Conservation (phyloP, 2,797 vertebrate genomes). For the Xiphorhynchus erythropygius region DNA sequence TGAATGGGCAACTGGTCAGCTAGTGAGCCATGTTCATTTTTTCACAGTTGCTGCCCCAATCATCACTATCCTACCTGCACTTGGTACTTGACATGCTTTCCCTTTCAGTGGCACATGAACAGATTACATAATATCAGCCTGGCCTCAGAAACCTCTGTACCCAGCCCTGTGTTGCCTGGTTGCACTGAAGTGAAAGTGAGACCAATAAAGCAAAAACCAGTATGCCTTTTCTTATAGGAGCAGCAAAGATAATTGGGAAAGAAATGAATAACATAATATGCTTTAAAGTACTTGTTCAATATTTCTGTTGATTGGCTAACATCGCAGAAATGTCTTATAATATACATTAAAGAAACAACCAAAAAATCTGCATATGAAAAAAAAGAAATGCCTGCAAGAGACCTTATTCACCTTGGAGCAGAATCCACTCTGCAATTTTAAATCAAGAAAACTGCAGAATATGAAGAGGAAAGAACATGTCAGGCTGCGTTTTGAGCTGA, state of each 20-base stretch:
- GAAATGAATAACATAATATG: background rate
- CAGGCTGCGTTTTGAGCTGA: background rate
- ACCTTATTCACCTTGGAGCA: background rate
- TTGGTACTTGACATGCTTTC: background rate
- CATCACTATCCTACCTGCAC: background rate
- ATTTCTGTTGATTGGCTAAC: background rate
- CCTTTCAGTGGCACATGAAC: background rate
- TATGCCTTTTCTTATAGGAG: background rate
- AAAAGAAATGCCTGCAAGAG: background rate
- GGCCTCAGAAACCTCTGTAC: background rate
- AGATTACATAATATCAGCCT: background rate
- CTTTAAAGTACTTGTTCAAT: background rate
- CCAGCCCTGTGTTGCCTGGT: background rate
- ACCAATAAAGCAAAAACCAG: background rate
- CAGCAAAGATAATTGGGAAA: background rate
- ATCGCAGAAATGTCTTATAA: background rate
- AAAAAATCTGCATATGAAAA: background rate
- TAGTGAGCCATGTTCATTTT: background rate
- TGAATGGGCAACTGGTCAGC: conserved; percentile 4
- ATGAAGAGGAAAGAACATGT: background rate
- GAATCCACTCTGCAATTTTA: background rate
- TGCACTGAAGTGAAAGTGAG: background rate
- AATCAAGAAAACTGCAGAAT: background rate
- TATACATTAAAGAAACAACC: background rate
- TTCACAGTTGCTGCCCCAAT: background rate